phyloP scores from a whole-genome alignment of 2,888 invertebrate species.

The Cistogaster globosa region DNA sequence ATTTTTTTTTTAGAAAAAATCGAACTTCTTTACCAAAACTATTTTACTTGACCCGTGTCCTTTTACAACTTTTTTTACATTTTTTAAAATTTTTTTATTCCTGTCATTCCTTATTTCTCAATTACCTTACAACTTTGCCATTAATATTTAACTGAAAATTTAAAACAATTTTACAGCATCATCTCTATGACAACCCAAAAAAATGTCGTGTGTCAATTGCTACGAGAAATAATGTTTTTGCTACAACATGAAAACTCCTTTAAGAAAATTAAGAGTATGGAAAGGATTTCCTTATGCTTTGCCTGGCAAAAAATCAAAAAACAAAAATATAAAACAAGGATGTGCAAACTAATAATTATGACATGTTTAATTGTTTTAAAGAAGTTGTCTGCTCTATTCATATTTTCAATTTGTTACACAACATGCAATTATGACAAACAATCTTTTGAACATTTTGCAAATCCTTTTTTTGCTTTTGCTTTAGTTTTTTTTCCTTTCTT shows the following conservation, averaged over 20 bases:
- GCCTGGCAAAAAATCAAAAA: too few relatives aligned
- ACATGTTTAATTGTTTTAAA: constrained; percentile 48
- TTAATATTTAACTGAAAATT: neutral
- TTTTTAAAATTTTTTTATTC: too few relatives aligned
- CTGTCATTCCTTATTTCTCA: neutral
- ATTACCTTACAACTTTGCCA: constrained; percentile 10
- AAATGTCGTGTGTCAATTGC: constrained; percentile 52
- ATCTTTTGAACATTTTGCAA: constrained; percentile 16
- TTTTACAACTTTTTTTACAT: too few relatives aligned
- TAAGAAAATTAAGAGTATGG: neutral
- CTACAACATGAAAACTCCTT: neutral
- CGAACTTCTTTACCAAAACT: too few relatives aligned
- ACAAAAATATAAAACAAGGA: neutral
- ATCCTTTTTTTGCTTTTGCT: neutral
- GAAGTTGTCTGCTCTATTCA: constrained; percentile 10
- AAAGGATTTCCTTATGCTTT: neutral
- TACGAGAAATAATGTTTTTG: neutral
- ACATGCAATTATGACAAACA: constrained; percentile 35
- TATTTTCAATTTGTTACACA: constrained; percentile 40
- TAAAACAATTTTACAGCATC: constrained; percentile 18
- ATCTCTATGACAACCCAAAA: constrained; percentile 38
- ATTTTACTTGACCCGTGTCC: too few relatives aligned
- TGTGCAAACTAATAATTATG: constrained; percentile 50
- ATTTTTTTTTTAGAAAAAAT: too few relatives aligned
- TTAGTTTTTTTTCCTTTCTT: neutral